Base-by-base conservation (phyloP, 2,888 invertebrate species). In the Himalopsyche kuldschensis region DNA sequence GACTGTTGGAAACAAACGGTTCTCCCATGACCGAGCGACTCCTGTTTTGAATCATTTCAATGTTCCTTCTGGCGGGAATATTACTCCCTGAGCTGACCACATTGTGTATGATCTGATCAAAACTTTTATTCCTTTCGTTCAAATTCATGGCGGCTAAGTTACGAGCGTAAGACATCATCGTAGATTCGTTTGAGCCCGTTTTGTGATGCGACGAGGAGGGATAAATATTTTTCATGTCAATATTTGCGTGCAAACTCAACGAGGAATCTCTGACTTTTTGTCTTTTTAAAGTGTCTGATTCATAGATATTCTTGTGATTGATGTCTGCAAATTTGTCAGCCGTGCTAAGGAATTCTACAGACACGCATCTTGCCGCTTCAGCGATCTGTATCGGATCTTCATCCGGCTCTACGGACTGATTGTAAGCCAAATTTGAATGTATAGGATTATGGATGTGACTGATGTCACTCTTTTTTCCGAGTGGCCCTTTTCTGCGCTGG, bases 361-460 rank as follows among this genome's bases (percentile, higher is more conserved):
- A 94, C 4, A 93, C 93, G 80, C 94, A 94, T 88, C 94, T 90
- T 55, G 93, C 93, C 78, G 93, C 91, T 11, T 92, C 91, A 80
- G 92, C 93, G 87, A 94, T 89, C 88, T 93, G 92, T 88, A 91
- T 92, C 46, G 90, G 88, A 85, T 89, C 88, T 87, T 92, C 89
- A 87, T 89, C 88, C 75, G 88, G 88, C 79, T 89, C 87, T 84
- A 83, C 31, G 78, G 89, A 85, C 83, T 90, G 89, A 87, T 90
- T 89, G 87, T 85, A 80, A 80, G 87, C 30, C 84, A 86, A 81
- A 85, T 87, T 86, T 75, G 89, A 91, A 89, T 93, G 90, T 84
- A 95, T 94, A 0, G 94, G 95, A 89, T 95, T 95, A 76, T 95
- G 94, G 86, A 95, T 95, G 88, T 95, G 93, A 82, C 95, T 93